Conservation (phyloP, 2,797 vertebrate genomes). For the Cynodonichthys magdalenae region DNA sequence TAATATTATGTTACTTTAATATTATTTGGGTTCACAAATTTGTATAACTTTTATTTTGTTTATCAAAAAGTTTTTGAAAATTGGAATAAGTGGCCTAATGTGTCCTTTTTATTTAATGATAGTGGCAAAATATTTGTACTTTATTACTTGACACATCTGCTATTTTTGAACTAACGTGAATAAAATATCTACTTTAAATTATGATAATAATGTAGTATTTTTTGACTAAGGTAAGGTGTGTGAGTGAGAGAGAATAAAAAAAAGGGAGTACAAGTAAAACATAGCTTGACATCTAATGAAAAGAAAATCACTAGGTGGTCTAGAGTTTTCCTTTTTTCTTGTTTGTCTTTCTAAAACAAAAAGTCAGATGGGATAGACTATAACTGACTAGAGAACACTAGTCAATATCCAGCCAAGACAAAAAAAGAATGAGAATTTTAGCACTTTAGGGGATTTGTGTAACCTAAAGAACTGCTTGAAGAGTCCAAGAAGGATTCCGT, state of each 20-base stretch:
- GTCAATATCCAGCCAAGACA: constrained; percentile 29
- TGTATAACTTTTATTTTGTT: too few species aligned
- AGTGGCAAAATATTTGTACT: too few species aligned
- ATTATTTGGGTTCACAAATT: too few species aligned
- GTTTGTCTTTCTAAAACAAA: constrained; percentile 3
- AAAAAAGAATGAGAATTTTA: constrained; percentile 20
- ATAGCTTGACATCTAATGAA: neutral
- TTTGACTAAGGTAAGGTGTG: constrained; percentile 63
- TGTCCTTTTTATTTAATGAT: constrained; percentile 12
- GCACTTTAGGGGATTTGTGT: constrained; percentile 26
- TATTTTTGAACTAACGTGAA: constrained; percentile 55
- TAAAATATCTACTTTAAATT: constrained; percentile 44
- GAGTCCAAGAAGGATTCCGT: constrained; percentile 34
- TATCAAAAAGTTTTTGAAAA: too few species aligned
- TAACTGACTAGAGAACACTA: constrained; percentile 12
- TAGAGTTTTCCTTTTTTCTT: neutral
- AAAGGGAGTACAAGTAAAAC: neutral
- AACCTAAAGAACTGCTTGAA: constrained; percentile 18
- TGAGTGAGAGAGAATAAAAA: constrained; percentile 28
- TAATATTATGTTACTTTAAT: too few species aligned
- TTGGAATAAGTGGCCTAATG: neutral
- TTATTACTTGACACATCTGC: too few species aligned
- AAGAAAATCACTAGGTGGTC: neutral
- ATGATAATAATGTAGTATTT: constrained; percentile 58
- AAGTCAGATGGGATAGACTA: neutral